Conservation (phyloP, 2,113 vertebrate genomes). For the Anoplopoma fimbria region DNA sequence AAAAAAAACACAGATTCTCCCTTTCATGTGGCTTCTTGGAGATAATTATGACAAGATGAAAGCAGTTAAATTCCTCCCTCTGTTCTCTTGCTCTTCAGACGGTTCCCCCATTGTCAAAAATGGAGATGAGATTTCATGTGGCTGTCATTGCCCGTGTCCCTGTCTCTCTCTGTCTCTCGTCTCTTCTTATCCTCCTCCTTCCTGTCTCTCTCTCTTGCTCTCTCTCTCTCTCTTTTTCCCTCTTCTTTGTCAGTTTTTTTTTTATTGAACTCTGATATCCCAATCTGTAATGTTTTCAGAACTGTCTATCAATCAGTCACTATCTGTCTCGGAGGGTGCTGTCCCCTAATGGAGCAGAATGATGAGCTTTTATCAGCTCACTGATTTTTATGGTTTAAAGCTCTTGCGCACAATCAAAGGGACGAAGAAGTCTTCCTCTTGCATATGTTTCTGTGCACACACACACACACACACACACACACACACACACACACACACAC, state of each 20-base stretch:
- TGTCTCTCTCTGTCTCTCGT: conserved; percentile 67
- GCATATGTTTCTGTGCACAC: conserved; percentile 57
- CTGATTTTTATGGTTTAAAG: conserved; percentile 67
- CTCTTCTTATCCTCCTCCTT: conserved; percentile 61
- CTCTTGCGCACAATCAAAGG: conserved; percentile 70
- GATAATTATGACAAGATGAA: conserved; percentile 87
- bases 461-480: background rate
- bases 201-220: conserved; percentile 68
- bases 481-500: conserved; percentile 24
- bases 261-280: conserved; percentile 77
- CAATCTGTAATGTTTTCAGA: conserved; percentile 71
- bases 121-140: conserved; percentile 85
- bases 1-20: conserved; percentile 81
- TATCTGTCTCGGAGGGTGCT: conserved; percentile 69
- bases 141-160: conserved; percentile 82
- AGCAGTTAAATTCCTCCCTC: conserved; percentile 84
- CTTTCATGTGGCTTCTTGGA: conserved; percentile 85
- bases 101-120: conserved; percentile 86
- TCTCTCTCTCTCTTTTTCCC: conserved; percentile 54
- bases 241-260: conserved; percentile 68
- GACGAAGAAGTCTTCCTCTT: conserved; percentile 49
- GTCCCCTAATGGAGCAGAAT: conserved; percentile 73
- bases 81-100: conserved; percentile 84
- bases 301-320: conserved; percentile 78
- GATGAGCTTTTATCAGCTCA: conserved; percentile 72